phyloP scores from a whole-genome alignment of 2,113 vertebrate genomes.

The Centropus unirufus region DNA sequence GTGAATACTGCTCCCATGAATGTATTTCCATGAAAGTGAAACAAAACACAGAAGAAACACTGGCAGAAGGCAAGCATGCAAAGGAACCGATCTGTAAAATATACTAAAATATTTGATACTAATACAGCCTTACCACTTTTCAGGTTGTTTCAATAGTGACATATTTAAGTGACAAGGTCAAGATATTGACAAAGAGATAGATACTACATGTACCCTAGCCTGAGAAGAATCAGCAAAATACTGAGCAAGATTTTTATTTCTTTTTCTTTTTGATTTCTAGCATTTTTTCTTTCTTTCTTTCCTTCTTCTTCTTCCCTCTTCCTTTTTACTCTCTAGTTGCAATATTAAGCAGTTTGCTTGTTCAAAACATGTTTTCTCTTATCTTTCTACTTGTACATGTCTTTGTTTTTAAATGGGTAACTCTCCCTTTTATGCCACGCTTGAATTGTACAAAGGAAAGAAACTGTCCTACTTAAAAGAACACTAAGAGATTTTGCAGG shows the following conservation, averaged over 20 bases:
- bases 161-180: background rate
- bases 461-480: background rate
- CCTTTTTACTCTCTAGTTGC: background rate
- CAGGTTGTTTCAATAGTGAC: background rate
- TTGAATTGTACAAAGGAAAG: constrained; percentile 16
- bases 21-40: background rate
- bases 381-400: background rate
- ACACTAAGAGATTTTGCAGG: constrained; percentile 10
- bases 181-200: background rate
- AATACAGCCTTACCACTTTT: background rate
- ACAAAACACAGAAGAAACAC: background rate
- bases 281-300: background rate
- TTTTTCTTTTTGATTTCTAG: background rate
- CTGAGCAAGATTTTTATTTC: background rate
- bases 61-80: background rate
- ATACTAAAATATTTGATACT: background rate
- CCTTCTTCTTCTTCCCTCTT: background rate
- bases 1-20: background rate
- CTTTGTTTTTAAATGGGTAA: constrained; percentile 2
- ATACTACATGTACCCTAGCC: background rate
- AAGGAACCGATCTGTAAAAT: background rate
- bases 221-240: background rate
- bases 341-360: constrained; percentile 4
- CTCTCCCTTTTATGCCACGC: background rate
- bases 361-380: background rate